Evolutionary conservation across 2,113 vertebrate genomes (phyloP).

Genomic region (Odobenus rosmarus): DNA sequence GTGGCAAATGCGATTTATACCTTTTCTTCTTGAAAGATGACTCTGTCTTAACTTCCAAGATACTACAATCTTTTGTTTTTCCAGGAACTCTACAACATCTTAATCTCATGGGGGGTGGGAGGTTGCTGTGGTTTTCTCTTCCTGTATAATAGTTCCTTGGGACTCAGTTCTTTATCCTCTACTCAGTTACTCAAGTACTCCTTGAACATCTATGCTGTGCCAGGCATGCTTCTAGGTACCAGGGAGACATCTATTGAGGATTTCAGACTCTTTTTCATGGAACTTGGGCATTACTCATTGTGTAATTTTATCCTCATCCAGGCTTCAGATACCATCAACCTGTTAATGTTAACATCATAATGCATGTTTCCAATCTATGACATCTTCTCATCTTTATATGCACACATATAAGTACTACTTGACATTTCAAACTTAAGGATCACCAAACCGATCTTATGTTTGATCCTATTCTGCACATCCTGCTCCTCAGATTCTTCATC

Average conservation of each 20-base stretch:
- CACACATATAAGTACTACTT: neutral
- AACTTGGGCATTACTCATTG: neutral
- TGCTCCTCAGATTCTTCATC: neutral
- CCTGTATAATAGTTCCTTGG: neutral
- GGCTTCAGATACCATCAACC: neutral
- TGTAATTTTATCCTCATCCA: neutral
- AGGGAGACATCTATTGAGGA: neutral
- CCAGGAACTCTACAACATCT: neutral
- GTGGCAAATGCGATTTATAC: neutral
- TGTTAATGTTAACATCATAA: neutral
- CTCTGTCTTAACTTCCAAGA: neutral
- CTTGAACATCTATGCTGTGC: neutral
- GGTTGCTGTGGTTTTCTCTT: neutral
- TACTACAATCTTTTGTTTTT: neutral
- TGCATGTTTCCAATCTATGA: neutral
- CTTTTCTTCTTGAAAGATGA: neutral
- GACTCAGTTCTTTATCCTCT: neutral
- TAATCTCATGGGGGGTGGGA: fast-evolving
- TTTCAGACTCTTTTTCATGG: neutral
- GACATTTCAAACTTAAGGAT: neutral
- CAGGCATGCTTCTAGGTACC: neutral
- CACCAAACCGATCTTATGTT: neutral
- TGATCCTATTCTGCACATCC: neutral
- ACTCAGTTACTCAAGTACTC: neutral
- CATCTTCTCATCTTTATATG: neutral